A percentile compares a stretch with the other conserved stretches of the same genome.
phyloP scores from a whole-genome alignment of 30 jellyfish, hydroid and myxozoan species.

The Aurelia coerulea region DNA sequence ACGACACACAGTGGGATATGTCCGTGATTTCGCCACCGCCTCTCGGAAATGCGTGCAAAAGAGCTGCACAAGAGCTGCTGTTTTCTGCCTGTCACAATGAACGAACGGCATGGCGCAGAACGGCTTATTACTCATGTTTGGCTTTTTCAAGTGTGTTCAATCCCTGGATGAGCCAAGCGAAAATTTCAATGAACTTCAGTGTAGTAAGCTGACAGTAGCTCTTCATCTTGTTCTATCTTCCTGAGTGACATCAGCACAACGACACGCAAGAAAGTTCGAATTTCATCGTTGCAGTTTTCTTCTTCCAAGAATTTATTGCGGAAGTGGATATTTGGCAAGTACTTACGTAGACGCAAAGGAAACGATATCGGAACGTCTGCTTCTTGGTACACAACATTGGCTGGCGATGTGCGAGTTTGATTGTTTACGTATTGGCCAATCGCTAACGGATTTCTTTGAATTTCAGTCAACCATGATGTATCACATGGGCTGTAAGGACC shows the following conservation, averaged over 20 bases:
- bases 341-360: conserved; percentile 57
- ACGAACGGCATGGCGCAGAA: too few relatives aligned
- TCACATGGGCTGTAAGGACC: conserved; percentile 27
- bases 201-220: conserved; percentile 68
- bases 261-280: conserved; percentile 25
- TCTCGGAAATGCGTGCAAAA: too few relatives aligned
- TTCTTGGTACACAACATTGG: conserved; percentile 79
- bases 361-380: conserved; percentile 58
- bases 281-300: not conserved
- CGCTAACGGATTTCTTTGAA: conserved; percentile 63
- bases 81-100: too few relatives aligned
- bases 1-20: too few relatives aligned
- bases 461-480: conserved; percentile 31
- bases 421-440: conserved; percentile 81
- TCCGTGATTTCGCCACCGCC: too few relatives aligned
- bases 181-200: conserved; percentile 53
- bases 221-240: conserved; percentile 49
- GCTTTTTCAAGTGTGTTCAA: too few relatives aligned
- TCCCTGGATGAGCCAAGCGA: not conserved
- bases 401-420: conserved; percentile 46
- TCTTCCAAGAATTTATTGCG: conserved; percentile 28
- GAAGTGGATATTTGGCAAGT: conserved; percentile 65
- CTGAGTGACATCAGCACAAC: conserved; percentile 68
- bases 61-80: too few relatives aligned
- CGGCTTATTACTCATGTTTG: too few relatives aligned